Evolutionary conservation across 2,113 vertebrate genomes (phyloP).

Genomic region (Bucco capensis): DNA sequence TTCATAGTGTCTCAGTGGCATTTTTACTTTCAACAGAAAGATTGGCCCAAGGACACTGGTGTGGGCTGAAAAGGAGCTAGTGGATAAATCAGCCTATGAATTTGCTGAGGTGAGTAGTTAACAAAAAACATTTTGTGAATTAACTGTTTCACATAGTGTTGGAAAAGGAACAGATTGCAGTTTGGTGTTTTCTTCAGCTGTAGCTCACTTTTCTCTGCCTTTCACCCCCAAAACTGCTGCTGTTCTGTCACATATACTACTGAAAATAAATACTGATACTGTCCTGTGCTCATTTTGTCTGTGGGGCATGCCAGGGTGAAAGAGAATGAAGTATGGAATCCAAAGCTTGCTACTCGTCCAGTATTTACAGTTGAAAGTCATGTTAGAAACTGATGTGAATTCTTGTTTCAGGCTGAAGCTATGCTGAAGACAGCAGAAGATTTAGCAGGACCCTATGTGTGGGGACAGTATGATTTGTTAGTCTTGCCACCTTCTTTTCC

Average conservation of each 20-base stretch:
- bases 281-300: background rate
- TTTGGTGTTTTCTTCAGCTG: background rate
- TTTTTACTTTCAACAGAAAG: constrained; percentile 75
- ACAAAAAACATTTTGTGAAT: background rate
- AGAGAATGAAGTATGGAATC: background rate
- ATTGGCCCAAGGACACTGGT: constrained; percentile 91
- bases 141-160: background rate
- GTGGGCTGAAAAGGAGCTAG: constrained; percentile 93
- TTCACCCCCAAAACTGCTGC: background rate
- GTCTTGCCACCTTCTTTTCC: constrained; percentile 95
- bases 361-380: background rate
- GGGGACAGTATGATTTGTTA: constrained; percentile 93
- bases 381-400: background rate
- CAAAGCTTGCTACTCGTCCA: background rate
- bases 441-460: constrained; percentile 90
- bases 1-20: background rate
- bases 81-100: constrained; percentile 89
- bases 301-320: background rate
- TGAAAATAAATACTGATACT: background rate
- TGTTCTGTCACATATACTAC: background rate
- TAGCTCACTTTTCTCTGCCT: background rate
- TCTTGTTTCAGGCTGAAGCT: constrained; percentile 83
- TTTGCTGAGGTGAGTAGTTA: constrained; percentile 87
- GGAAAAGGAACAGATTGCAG: background rate
- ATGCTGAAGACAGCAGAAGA: constrained; percentile 93